phyloP scores from a whole-genome alignment of 1,140 invertebrate species.

The Coptotermes formosanus region DNA sequence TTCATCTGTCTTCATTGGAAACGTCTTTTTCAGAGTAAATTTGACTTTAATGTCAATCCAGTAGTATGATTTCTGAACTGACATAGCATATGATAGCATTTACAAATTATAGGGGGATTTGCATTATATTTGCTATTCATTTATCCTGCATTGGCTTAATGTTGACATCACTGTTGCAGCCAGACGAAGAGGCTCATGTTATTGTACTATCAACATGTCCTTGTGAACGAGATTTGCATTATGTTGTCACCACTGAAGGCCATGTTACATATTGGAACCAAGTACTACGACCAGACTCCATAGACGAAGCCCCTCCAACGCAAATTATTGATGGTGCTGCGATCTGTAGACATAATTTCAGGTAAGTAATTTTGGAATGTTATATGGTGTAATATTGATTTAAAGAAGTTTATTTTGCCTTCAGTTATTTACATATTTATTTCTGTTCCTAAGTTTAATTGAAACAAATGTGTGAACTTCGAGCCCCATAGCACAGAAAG shows the following conservation, averaged over 20 bases:
- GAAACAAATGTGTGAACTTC: no score
- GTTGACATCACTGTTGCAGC: constrained; percentile 44
- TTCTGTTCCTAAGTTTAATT: no score
- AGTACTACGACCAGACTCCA: constrained; percentile 43
- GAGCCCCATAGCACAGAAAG: no score
- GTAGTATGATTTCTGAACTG: no score
- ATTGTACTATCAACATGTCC: constrained; percentile 62
- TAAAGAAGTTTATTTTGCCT: neutral
- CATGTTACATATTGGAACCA: constrained; percentile 57
- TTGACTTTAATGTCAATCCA: no score
- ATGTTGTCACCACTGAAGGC: constrained; percentile 60
- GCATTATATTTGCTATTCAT: no score
- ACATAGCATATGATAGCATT: no score
- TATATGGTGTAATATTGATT: neutral
- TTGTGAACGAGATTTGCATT: constrained; percentile 56
- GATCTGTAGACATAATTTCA: constrained; percentile 60
- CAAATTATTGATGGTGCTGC: constrained; percentile 46
- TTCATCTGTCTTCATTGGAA: no score
- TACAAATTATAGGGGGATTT: no score
- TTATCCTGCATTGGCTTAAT: no score
- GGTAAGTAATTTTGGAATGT: constrained; percentile 47
- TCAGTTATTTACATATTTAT: no score
- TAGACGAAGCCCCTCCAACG: constrained; percentile 39
- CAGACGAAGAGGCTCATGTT: constrained; percentile 57
- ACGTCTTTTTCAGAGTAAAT: no score